Evolutionary conservation across 2,113 vertebrate species (phyloP).

Genomic region (Lasiurus borealis): DNA sequence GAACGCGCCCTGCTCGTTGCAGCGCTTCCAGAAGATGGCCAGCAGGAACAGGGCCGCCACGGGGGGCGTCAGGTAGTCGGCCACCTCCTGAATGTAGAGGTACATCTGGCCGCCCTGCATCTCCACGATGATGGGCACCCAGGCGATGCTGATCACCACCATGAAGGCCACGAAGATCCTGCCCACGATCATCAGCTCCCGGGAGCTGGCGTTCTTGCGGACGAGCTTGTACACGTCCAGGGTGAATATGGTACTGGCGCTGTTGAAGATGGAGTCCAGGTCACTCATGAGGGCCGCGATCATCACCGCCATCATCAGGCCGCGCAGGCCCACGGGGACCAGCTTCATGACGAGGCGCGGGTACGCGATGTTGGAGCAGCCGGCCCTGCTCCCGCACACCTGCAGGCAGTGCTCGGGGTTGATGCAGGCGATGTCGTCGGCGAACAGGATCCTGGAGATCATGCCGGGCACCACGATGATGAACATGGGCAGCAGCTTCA

Average conservation of each 20-base stretch:
- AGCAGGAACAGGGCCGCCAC: slow-evolving; percentile 97
- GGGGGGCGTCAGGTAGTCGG: slow-evolving; percentile 97
- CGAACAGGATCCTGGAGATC: slow-evolving; percentile 97
- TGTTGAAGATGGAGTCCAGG: slow-evolving; percentile 99
- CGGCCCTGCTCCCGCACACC: slow-evolving; percentile 96
- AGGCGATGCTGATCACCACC: slow-evolving; percentile 97
- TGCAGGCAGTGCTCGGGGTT: slow-evolving; percentile 97
- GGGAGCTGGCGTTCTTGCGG: slow-evolving; percentile 90
- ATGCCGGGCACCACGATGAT: slow-evolving; percentile 98
- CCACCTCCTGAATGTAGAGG: slow-evolving; percentile 98
- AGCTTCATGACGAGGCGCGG: slow-evolving; percentile 97
- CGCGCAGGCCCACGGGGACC: slow-evolving; percentile 96
- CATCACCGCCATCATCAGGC: slow-evolving; percentile 99
- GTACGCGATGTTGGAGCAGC: slow-evolving; percentile 99
- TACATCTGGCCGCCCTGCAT: slow-evolving; percentile 99
- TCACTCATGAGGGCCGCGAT: slow-evolving; percentile 99
- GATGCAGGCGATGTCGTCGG: slow-evolving; percentile 96
- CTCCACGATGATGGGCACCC: slow-evolving; percentile 98
- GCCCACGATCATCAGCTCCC: slow-evolving; percentile 95
- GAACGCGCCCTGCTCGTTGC: slow-evolving; percentile 97
- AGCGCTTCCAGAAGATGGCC: slow-evolving; percentile 97
- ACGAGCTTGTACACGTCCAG: slow-evolving; percentile 96
- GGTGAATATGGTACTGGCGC: slow-evolving; percentile 98
- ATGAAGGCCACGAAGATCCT: slow-evolving; percentile 96
- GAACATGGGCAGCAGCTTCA: slow-evolving; percentile 99